Percentiles rank a stretch among this genome's conserved stretches.
These are phyloP conservation scores for Larimichthys polyactis DNA, from an alignment of 2,113 vertebrate genomes.

Conservation along the genomic window DNA sequence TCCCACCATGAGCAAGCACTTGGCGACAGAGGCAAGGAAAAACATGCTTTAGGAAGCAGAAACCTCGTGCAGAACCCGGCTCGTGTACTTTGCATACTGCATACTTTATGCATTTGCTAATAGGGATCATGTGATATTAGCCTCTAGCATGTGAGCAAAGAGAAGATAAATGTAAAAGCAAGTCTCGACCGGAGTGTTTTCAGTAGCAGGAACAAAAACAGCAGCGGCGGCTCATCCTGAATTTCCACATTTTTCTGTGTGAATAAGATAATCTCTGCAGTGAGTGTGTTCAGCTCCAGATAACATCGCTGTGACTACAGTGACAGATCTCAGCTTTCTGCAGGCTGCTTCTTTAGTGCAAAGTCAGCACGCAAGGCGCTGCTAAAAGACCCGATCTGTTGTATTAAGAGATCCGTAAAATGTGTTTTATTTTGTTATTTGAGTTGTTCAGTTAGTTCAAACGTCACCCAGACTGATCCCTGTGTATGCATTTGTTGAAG, in stretches of 20 bases:
- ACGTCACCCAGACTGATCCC: neutral
- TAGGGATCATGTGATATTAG: neutral
- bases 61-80: too few relatives aligned
- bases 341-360: neutral
- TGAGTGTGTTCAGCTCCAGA: neutral
- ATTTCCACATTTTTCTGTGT: conserved; percentile 12
- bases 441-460: neutral
- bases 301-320: neutral
- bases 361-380: neutral
- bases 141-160: neutral
- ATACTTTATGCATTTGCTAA: neutral
- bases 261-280: neutral
- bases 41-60: too few relatives aligned
- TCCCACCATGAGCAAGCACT: too few relatives aligned
- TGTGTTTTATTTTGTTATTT: too few relatives aligned
- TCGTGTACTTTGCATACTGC: too few relatives aligned
- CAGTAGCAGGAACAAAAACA: neutral
- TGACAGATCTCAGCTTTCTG: neutral
- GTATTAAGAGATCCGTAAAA: too few relatives aligned
- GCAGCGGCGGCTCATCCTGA: neutral
- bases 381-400: too few relatives aligned
- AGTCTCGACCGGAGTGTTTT: neutral
- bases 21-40: too few relatives aligned
- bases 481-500: neutral
- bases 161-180: neutral